Percentiles rank a stretch among this genome's conserved stretches.
Conservation (phyloP, 2,888 invertebrate genomes). For the Chironomus riparius region DNA sequence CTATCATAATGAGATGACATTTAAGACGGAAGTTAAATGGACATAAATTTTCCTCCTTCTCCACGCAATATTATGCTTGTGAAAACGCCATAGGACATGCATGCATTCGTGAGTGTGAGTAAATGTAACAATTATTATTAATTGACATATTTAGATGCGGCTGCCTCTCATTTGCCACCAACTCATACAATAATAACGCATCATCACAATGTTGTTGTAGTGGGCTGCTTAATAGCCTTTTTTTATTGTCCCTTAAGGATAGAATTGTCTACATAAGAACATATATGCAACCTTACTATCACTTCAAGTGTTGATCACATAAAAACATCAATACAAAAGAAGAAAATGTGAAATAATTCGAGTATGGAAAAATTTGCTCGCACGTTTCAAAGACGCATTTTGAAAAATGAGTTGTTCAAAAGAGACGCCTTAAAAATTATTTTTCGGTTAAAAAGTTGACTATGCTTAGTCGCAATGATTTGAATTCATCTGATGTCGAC, state of each 20-base stretch:
- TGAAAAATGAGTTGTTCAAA: too few relatives aligned
- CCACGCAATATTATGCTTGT: too few relatives aligned
- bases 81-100: background rate
- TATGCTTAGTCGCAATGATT: too few relatives aligned
- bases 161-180: constrained; percentile 13
- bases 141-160: constrained; percentile 26
- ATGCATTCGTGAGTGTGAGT: constrained; percentile 1
- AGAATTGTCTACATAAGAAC: background rate
- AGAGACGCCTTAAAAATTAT: too few relatives aligned
- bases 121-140: constrained; percentile 25
- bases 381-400: too few relatives aligned
- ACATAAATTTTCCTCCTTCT: too few relatives aligned
- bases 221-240: constrained; percentile 20
- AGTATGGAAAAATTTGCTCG: too few relatives aligned
- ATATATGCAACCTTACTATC: background rate
- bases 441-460: too few relatives aligned
- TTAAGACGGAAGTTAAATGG: background rate
- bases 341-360: background rate
- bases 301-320: background rate
- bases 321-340: background rate
- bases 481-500: too few relatives aligned
- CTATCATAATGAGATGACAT: background rate
- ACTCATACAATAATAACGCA: background rate
- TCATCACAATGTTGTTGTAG: background rate
- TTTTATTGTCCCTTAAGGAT: constrained; percentile 26